phyloP scores from a whole-genome alignment of 2,888 invertebrate species.

The Sepioteuthis lessoniana region DNA sequence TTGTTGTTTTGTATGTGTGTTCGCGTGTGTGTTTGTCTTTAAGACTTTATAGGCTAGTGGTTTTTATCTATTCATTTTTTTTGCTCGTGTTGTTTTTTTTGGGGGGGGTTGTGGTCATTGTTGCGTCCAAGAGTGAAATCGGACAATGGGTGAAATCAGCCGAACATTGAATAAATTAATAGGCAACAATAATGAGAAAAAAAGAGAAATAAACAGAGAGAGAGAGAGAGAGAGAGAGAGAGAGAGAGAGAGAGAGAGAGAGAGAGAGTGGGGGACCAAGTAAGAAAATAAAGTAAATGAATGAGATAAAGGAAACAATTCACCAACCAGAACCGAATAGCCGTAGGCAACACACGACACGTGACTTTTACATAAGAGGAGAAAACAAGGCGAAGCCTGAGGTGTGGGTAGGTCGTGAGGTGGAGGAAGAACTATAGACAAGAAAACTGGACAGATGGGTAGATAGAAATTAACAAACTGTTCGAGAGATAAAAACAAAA shows the following conservation, averaged over 20 bases:
- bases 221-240: neutral
- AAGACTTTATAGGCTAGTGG: neutral
- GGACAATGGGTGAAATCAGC: constrained; percentile 33
- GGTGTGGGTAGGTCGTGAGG: neutral
- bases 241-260: neutral
- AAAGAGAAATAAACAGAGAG: neutral
- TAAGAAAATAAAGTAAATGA: neutral
- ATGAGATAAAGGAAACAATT: neutral
- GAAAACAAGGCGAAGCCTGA: neutral
- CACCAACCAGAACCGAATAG: neutral
- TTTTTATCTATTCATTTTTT: neutral
- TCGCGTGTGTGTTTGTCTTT: neutral
- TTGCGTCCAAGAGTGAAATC: constrained; percentile 13
- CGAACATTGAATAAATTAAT: constrained; percentile 33
- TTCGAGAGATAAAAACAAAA: neutral
- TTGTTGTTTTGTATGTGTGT: neutral
- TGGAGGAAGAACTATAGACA: neutral
- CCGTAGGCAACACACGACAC: constrained; percentile 18
- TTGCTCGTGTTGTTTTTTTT: neutral
- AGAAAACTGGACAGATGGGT: neutral
- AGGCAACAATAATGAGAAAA: constrained; percentile 9
- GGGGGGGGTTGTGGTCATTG: neutral
- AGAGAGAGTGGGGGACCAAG: neutral
- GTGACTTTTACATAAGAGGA: neutral
- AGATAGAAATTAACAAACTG: neutral